Evolutionary conservation across 2,888 invertebrate genomes (phyloP), one percentile per base, ranked within the genome.

Genomic region (Embidobia sp.): DNA sequence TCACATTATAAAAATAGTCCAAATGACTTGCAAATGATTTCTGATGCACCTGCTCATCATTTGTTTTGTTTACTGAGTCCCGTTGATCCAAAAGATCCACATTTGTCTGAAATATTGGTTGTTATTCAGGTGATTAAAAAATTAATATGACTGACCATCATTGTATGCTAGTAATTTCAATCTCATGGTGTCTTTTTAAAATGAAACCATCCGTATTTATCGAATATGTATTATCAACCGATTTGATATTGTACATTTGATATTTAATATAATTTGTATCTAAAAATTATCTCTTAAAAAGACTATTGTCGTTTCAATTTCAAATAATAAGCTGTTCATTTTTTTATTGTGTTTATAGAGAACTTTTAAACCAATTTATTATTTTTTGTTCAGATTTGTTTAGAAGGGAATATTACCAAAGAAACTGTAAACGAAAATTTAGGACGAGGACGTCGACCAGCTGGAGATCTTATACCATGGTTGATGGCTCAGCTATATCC

Each of bases 1-100:
- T 98, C 99, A 4, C 99, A 99, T 91, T 99, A 99, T 89, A 99
- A 95, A 94, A 99, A 99, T 91, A 96, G 96, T 64, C 99, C 99
- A 0, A 98, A 99, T 90, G 99, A 99, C 91, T 92, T 99, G 37
- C 98, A 99, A 91, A 94, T 99, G 92, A 92, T 99, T 91, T 97
- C 98, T 7, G 99, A 99, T 90, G 99, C 99, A 10, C 99, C 99
- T 0, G 98, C 98, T 0, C 99, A 99, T 90, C 97, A 98, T 88
- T 90, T 99, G 61, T 99, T 99, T 90, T 98, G 97, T 80, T 91
- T 99, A 29, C 91, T 99, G 76, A 96, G 96, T 0, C 98, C 99
- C 0, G 93, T 96, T 0, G 92, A 94, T 82, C 91, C 94, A 0
- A 92, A 93, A 82, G 91, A 92, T 70, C 93, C 93, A 61, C 83